Percentiles rank a stretch among this genome's conserved stretches.
phyloP scores from a whole-genome alignment of 2,888 invertebrate genomes.

The Mythimna pallens region DNA sequence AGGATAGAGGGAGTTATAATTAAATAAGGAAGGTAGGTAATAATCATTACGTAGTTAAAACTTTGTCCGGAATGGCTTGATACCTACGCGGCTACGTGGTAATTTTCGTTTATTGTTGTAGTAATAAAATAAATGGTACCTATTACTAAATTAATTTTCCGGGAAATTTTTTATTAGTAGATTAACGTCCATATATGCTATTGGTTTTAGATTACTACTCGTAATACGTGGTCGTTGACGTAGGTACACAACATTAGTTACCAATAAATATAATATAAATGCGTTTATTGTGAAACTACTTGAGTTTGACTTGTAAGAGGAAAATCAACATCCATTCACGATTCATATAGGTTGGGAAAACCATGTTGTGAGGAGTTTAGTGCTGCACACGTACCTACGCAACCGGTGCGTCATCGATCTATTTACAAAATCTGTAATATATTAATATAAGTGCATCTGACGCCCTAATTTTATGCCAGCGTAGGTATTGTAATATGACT shows the following conservation, averaged over 20 bases:
- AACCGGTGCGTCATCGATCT: conserved; percentile 14
- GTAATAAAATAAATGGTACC: background rate
- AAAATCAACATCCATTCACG: conserved; percentile 30
- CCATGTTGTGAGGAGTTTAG: conserved; percentile 25
- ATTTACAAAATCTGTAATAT: conserved; percentile 14
- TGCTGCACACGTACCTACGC: background rate
- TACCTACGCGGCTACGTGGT: background rate
- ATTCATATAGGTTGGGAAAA: conserved; percentile 30
- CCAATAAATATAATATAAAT: conserved; percentile 11
- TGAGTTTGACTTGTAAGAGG: conserved; percentile 26
- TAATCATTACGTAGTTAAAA: conserved; percentile 28
- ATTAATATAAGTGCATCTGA: conserved; percentile 2
- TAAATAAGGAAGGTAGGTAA: conserved; percentile 8
- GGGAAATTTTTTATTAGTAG: background rate
- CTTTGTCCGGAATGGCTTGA: conserved; percentile 8
- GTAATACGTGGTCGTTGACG: background rate
- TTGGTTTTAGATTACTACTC: conserved; percentile 1
- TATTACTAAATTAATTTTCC: conserved; percentile 1
- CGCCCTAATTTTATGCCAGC: conserved; percentile 14
- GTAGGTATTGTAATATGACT: conserved; percentile 2
- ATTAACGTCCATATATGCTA: background rate
- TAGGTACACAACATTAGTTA: background rate
- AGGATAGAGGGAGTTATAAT: conserved; percentile 25
- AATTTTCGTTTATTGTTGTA: background rate
- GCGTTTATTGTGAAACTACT: conserved; percentile 20